Evolutionary conservation across 2,888 invertebrate genomes (phyloP), one percentile per base, ranked within the genome.

Genomic region (Argynnis bischoffii): DNA sequence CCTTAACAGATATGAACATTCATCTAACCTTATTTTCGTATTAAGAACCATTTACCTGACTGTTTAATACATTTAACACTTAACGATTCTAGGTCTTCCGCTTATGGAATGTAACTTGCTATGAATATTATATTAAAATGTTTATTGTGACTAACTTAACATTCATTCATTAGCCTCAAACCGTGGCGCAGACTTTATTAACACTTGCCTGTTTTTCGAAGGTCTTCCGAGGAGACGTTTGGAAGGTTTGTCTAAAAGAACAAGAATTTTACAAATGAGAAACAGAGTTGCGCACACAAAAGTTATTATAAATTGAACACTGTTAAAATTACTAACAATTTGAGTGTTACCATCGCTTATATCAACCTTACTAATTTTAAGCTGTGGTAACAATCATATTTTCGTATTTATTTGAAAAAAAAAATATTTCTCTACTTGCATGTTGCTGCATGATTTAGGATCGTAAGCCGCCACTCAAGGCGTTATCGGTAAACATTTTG

Each of bases 141-240:
- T 72, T 63, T 47, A 71, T 69, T 75, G 77, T 80, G 69, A 79
- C 77, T 80, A 80, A 80, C 77, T 76, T 57, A 73, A 72, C 66
- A 74, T 79, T 78, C 76, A 75, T 79, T 74, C 75, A 78, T 73
- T 87, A 88, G 88, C 85, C 85, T 82, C 82, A 85, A 87, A 87
- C 82, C 82, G 86, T 88, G 84, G 84, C 83, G 86, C 83, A 86
- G 85, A 86, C 81, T 84, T 81, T 86, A 86, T 86, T 90, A 90
- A 88, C 88, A 83, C 86, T 88, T 87, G 84, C 84, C 83, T 88
- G 84, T 89, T 89, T 90, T 89, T 87, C 87, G 84, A 91, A 94
- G 94, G 94, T 94, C 94, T 94, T 93, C 91, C 94, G 94, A 80
- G 94, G 94, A 93, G 90, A 93, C 87, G 91, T 92, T 85, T 94